Evolutionary conservation across 2,113 vertebrate species (phyloP).

Genomic region (Himantopus leucocephalus): DNA sequence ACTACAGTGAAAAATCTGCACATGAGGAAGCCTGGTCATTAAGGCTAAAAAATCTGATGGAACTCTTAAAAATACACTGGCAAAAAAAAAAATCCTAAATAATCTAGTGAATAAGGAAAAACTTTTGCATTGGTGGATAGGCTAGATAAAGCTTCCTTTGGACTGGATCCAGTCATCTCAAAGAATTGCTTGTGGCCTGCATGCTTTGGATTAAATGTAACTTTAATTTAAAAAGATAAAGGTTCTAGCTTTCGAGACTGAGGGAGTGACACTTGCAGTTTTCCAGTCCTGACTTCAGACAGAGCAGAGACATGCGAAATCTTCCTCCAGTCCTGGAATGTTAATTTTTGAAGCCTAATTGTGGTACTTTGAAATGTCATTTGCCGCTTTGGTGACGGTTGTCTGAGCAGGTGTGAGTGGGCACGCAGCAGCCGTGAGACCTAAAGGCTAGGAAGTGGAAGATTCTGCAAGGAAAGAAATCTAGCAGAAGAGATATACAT

Average conservation of each 20-base stretch:
- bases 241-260: neutral
- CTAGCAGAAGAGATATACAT: neutral
- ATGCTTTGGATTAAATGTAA: neutral
- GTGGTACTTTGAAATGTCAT: neutral
- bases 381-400: neutral
- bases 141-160: neutral
- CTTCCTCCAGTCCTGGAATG: neutral
- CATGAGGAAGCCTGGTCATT: neutral
- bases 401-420: neutral
- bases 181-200: neutral
- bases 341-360: neutral
- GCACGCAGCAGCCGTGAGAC: neutral
- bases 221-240: neutral
- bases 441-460: neutral
- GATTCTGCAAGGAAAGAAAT: neutral
- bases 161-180: neutral
- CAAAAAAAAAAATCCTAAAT: neutral
- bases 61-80: neutral
- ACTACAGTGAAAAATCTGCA: neutral
- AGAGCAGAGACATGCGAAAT: neutral
- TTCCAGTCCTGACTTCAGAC: neutral
- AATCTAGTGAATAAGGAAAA: neutral
- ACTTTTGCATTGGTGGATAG: neutral
- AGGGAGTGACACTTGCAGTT: neutral
- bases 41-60: neutral